Evolutionary conservation across 2,888 invertebrate species (phyloP), one percentile per base, ranked within the genome.

Genomic region (Meandrusa payeni): DNA sequence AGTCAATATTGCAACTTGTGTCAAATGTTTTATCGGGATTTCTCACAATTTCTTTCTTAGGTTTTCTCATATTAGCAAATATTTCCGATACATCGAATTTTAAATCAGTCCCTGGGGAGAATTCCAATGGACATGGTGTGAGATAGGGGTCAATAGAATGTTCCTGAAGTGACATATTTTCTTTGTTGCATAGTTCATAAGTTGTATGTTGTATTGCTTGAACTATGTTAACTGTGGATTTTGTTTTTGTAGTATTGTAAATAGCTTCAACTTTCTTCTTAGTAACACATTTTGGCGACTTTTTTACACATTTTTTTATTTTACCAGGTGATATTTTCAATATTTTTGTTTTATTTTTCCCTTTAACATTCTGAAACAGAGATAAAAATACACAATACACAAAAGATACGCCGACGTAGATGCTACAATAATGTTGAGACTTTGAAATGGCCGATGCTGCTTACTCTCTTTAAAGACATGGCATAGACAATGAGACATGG

Each of bases 311-410:
- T 56, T 76, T 86, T 54, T 77, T 76, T 27, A 73, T 68, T 60
- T 83, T 86, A 50, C 82, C 81, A 47, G 83, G 87, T 3, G 87
- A 83, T 49, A 61, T 64, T 53, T 82, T 87, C 33, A 67, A 70
- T 26, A 59, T 52, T 55, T 79, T 85, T 3, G 57, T 37, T 51
- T 69, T 71, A 22, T 45, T 61, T 54, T 74, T 82, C 0, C 62
- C 64, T 58, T 80, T 81, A 5, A 68, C 50, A 47, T 65, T 67
- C 86, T 86, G 76, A 50, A 82, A 79, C n/a, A 29, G 9, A 43
- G 50, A 13, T 33, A n/a, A n/a, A n/a, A n/a, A n/a, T n/a, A n/a
- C n/a, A n/a, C n/a, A n/a, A n/a, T n/a, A n/a, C n/a, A n/a, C n/a
- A n/a, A n/a, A n/a, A n/a, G n/a, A n/a, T n/a, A n/a, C n/a, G n/a